A percentile compares a stretch with the other conserved stretches of the same genome.
Conservation (phyloP, 2,888 invertebrate species). For the Alsophila aescularia region DNA sequence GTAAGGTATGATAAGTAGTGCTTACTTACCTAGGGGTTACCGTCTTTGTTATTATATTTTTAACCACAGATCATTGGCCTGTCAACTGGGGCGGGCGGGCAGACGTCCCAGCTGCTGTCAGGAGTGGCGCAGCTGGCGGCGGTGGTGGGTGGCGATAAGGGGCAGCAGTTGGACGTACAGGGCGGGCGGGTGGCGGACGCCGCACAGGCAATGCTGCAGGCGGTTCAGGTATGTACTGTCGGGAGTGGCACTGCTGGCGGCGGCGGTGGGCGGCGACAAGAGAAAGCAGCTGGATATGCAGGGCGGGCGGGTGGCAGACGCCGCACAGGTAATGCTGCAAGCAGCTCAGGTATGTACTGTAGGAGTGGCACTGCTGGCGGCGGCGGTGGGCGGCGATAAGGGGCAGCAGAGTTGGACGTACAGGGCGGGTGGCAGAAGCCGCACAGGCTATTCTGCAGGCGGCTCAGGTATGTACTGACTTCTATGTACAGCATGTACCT, state of each 20-base stretch:
- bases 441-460: background rate
- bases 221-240: constrained; percentile 2
- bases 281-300: too few relatives aligned
- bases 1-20: too few relatives aligned
- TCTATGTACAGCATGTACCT: too few relatives aligned
- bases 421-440: constrained; percentile 28
- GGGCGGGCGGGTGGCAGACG: too few relatives aligned
- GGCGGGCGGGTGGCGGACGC: constrained; percentile 46
- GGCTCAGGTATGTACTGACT: background rate
- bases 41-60: background rate
- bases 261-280: too few relatives aligned
- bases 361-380: constrained; percentile 45
- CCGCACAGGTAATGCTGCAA: too few relatives aligned
- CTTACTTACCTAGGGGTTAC: too few relatives aligned
- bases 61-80: constrained; percentile 52
- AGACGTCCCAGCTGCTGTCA: constrained; percentile 45
- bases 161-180: constrained; percentile 36
- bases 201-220: constrained; percentile 47
- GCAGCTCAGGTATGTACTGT: too few relatives aligned
- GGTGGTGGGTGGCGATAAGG: constrained; percentile 39
- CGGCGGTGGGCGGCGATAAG: constrained; percentile 36
- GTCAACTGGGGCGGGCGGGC: constrained; percentile 45
- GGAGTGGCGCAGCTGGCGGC: constrained; percentile 47
- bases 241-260: too few relatives aligned
- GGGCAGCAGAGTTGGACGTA: constrained; percentile 39